phyloP scores from a whole-genome alignment of 2,888 invertebrate genomes.

The Pseudanteris insignis region DNA sequence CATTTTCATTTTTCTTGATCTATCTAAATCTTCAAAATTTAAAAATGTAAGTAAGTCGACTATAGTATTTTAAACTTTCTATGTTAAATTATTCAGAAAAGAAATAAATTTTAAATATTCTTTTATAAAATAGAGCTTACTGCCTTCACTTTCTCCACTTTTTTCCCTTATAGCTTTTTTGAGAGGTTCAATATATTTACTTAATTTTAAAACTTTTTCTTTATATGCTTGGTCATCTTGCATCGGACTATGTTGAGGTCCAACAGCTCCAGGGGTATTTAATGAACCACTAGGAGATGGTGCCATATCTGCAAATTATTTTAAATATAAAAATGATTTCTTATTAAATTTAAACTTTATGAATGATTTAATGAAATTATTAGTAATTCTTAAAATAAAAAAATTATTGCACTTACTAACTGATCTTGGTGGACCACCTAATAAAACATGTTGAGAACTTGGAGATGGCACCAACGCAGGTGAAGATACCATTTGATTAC shows the following conservation, averaged over 20 bases:
- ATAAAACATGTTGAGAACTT: conserved; percentile 73
- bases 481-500: conserved; percentile 75
- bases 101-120: too few species aligned
- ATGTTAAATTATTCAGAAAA: too few species aligned
- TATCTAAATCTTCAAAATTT: conserved; percentile 91
- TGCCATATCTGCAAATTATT: conserved; percentile 71
- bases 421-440: conserved; percentile 71
- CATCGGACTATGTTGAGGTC: conserved; percentile 71
- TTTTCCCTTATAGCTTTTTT: conserved; percentile 84
- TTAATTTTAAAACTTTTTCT: conserved; percentile 91
- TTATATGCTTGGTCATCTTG: conserved; percentile 90
- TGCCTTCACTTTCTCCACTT: conserved; percentile 79
- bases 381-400: too few species aligned
- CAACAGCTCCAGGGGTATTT: conserved; percentile 76
- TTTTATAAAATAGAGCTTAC: too few species aligned
- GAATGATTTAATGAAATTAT: too few species aligned
- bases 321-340: conserved; percentile 2
- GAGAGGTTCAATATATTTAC: conserved; percentile 93
- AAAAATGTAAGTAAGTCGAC: too few species aligned
- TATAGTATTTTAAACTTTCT: too few species aligned
- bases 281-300: conserved; percentile 86
- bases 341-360: background rate
- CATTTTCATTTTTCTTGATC: conserved; percentile 94
- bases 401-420: conserved; percentile 66
- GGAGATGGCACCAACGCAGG: conserved; percentile 76